Conservation (phyloP, 2,113 vertebrate species). For the Chionodraco myersi region DNA sequence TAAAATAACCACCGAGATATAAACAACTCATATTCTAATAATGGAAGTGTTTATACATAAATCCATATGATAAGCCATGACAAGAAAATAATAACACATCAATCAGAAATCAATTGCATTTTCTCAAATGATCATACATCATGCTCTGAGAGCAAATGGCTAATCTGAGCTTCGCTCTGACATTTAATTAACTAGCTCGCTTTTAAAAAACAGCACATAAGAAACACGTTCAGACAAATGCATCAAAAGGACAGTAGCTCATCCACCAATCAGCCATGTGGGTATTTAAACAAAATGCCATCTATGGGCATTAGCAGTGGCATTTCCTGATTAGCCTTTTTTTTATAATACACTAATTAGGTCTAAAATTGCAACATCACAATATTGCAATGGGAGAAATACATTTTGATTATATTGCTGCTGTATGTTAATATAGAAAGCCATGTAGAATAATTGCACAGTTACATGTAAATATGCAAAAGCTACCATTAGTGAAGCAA, state of each 20-base stretch:
- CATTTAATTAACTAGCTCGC: slow-evolving; percentile 59
- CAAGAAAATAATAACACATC: slow-evolving; percentile 36
- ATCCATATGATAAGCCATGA: slow-evolving; percentile 32
- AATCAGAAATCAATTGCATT: slow-evolving; percentile 33
- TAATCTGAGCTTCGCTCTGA: slow-evolving; percentile 42
- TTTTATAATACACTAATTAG: slow-evolving; percentile 43
- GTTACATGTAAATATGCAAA: slow-evolving; percentile 65
- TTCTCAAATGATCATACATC: slow-evolving; percentile 22
- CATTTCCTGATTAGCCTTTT: slow-evolving; percentile 38
- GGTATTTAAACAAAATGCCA: slow-evolving; percentile 53
- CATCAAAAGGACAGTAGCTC: slow-evolving; percentile 38
- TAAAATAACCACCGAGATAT: slow-evolving; percentile 12
- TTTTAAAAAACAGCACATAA: slow-evolving; percentile 31
- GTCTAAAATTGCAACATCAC: not conserved
- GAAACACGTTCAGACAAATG: slow-evolving; percentile 44
- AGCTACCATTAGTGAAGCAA: slow-evolving; percentile 60
- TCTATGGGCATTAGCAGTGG: slow-evolving; percentile 15
- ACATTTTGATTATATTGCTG: slow-evolving; percentile 14
- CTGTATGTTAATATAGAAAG: slow-evolving; percentile 13
- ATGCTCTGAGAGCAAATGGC: slow-evolving; percentile 17
- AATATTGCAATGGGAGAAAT: not conserved
- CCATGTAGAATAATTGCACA: slow-evolving; percentile 33
- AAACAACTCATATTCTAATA: slow-evolving; percentile 20
- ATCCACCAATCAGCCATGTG: slow-evolving; percentile 37
- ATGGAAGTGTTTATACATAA: slow-evolving; percentile 22